Conservation (phyloP, 2,888 invertebrate species). For the Erynnis tages region DNA sequence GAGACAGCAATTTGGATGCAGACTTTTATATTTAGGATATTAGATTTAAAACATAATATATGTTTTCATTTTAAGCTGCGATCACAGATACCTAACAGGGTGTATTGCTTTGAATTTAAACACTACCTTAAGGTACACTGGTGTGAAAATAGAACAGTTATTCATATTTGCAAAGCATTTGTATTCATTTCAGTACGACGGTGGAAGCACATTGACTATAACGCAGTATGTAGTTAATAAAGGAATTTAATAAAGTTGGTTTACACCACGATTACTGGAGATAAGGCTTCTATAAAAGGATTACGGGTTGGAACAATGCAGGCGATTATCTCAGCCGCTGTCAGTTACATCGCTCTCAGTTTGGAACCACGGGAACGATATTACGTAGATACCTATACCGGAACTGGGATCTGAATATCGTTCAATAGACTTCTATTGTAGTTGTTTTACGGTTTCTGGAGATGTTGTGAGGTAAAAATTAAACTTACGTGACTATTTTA, state of each 20-base stretch:
- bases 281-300: constrained; percentile 66
- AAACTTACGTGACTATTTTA: too few relatives aligned
- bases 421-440: too few relatives aligned
- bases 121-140: too few relatives aligned
- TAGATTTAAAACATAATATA: too few relatives aligned
- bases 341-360: constrained; percentile 50
- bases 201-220: constrained; percentile 9
- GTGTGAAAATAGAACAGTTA: too few relatives aligned
- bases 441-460: too few relatives aligned
- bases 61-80: too few relatives aligned
- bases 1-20: too few relatives aligned
- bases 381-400: too few relatives aligned
- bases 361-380: constrained; percentile 25
- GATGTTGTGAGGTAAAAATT: neutral
- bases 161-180: neutral
- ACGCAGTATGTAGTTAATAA: constrained; percentile 45
- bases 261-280: constrained; percentile 56
- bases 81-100: too few relatives aligned
- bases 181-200: neutral
- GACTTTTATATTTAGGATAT: too few relatives aligned
- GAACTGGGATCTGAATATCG: constrained; percentile 3
- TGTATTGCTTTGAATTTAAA: too few relatives aligned
- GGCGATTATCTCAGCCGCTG: constrained; percentile 65
- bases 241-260: constrained; percentile 62
- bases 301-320: constrained; percentile 67